Conservation (phyloP, 1,140 invertebrate genomes). For the Ceratina calcarata region DNA sequence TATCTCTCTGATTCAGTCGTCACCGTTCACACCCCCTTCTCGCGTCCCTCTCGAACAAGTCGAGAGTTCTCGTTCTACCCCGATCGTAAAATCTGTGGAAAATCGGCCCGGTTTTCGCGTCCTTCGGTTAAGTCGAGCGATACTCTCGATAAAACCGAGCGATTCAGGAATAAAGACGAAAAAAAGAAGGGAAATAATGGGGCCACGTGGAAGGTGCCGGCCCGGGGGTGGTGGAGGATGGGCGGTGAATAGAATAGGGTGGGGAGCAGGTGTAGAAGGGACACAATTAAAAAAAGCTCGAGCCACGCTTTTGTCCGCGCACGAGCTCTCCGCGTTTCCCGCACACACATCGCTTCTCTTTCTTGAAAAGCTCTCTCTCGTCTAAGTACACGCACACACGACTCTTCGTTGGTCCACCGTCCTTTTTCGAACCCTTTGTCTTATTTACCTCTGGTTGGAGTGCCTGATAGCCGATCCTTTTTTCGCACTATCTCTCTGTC, state of each 20-base stretch:
- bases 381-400: background rate
- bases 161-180: conserved; percentile 21
- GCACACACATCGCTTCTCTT: conserved; percentile 35
- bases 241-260: conserved; percentile 20
- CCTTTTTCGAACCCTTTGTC: conserved; percentile 56
- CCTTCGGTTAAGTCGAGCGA: conserved; percentile 41
- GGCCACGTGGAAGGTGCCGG: conserved; percentile 51
- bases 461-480: conserved; percentile 6
- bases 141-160: conserved; percentile 32
- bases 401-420: background rate
- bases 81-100: conserved; percentile 16
- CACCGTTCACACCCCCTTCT: background rate
- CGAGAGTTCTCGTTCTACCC: background rate
- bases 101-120: conserved; percentile 15
- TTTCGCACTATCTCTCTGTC: background rate
- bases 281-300: conserved; percentile 70
- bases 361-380: conserved; percentile 48
- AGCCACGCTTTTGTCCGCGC: conserved; percentile 64
- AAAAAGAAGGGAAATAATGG: conserved; percentile 35
- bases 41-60: background rate
- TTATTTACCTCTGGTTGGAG: conserved; percentile 61
- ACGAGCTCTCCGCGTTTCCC: conserved; percentile 38
- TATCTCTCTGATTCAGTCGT: conserved; percentile 39
- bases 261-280: conserved; percentile 42
- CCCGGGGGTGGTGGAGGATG: conserved; percentile 29